Evolutionary conservation across 1,140 invertebrate genomes (phyloP).

Genomic region (Hyles euphorbiae): DNA sequence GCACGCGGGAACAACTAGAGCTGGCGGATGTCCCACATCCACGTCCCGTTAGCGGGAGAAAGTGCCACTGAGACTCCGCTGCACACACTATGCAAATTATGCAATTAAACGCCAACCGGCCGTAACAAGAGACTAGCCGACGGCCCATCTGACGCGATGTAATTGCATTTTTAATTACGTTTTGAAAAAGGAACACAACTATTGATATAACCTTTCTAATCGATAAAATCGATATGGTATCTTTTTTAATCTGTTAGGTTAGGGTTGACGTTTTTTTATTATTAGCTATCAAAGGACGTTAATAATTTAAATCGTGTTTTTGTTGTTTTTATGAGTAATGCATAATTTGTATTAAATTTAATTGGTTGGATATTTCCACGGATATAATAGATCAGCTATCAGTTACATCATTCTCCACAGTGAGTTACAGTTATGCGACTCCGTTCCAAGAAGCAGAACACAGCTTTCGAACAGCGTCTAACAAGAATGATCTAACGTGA

Average conservation of each 20-base stretch:
- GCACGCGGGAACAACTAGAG: conserved; percentile 22
- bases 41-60: conserved; percentile 59
- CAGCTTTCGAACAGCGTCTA: conserved; percentile 69
- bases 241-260: no score
- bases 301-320: no score
- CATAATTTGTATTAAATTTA: neutral
- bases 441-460: conserved; percentile 56
- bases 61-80: conserved; percentile 35
- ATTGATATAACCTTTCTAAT: no score
- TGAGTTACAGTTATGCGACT: conserved; percentile 67
- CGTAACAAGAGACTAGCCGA: neutral
- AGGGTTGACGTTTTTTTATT: no score
- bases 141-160: neutral
- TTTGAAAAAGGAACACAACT: neutral
- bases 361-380: conserved; percentile 2
- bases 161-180: conserved; percentile 6
- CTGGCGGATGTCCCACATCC: conserved; percentile 38
- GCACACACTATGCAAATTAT: conserved; percentile 64
- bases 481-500: conserved; percentile 76
- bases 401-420: conserved; percentile 62
- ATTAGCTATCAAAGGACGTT: no score
- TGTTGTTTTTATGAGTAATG: no score
- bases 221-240: no score
- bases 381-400: conserved; percentile 24
- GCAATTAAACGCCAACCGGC: conserved; percentile 37